Percentiles rank a stretch among this genome's conserved stretches.
Conservation (phyloP, 2,797 vertebrate genomes). For the Etheostoma perlongum region DNA sequence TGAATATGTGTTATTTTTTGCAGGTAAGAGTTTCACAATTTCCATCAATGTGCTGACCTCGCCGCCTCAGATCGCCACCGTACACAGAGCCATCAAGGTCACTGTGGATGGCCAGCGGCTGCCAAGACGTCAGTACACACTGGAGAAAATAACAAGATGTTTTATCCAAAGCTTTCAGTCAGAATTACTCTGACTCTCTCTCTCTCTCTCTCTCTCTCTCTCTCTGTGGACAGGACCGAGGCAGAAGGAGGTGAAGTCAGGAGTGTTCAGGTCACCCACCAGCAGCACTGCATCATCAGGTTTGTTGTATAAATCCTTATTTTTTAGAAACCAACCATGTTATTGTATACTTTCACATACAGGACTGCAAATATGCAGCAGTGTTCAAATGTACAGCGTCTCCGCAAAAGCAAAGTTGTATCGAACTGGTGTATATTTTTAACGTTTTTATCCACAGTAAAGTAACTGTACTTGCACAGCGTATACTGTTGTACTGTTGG, state of each 20-base stretch:
- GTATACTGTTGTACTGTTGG: too few relatives aligned
- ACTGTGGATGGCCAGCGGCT: conserved; percentile 95
- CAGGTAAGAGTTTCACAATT: conserved; percentile 86
- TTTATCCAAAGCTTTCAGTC: neutral
- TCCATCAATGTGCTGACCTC: conserved; percentile 95
- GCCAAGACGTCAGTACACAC: conserved; percentile 89
- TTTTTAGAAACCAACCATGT: neutral
- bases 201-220: neutral
- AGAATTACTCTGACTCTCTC: neutral
- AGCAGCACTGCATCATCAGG: conserved; percentile 52
- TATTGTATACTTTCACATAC: neutral
- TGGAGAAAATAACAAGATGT: fast-evolving
- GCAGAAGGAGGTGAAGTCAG: conserved; percentile 67
- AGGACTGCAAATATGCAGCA: neutral
- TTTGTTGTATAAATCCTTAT: conserved; percentile 5
- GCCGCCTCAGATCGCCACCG: conserved; percentile 93
- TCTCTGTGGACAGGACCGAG: conserved; percentile 66
- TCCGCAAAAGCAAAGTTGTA: neutral
- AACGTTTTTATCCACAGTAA: neutral
- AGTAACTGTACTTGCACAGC: neutral
- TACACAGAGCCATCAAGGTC: conserved; percentile 94
- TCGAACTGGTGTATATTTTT: neutral
- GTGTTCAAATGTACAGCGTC: neutral
- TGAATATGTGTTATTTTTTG: conserved; percentile 51
- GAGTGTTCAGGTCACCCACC: conserved; percentile 45